These are phyloP conservation scores for Hirundichthys speculiger DNA, from an alignment of 2,113 vertebrate genomes.

Conservation along the genomic window DNA sequence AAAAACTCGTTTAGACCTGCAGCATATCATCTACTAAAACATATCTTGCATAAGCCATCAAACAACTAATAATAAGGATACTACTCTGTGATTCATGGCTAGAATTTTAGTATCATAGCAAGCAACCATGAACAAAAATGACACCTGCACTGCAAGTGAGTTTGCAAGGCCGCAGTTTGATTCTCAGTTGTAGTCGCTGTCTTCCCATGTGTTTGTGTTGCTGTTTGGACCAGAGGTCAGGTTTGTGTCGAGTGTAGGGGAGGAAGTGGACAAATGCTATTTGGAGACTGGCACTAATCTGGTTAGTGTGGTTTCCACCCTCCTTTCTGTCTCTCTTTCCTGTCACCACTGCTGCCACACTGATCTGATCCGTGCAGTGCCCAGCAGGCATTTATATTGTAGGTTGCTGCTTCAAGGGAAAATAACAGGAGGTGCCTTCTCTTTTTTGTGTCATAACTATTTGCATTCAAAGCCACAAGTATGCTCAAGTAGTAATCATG, in stretches of 20 bases:
- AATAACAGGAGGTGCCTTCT: neutral
- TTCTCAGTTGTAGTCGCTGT: slow-evolving; percentile 5
- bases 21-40: neutral
- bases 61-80: neutral
- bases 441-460: slow-evolving; percentile 4
- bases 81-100: neutral
- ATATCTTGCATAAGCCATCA: neutral
- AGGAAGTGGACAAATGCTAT: slow-evolving; percentile 68
- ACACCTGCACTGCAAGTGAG: neutral
- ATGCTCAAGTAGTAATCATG: neutral
- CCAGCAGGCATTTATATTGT: slow-evolving; percentile 1
- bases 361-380: slow-evolving; percentile 17
- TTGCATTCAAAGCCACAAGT: neutral
- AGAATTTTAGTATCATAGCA: neutral
- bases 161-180: slow-evolving; percentile 13
- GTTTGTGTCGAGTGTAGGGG: slow-evolving; percentile 31
- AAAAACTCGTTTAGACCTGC: too few relatives aligned
- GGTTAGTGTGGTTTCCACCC: slow-evolving; percentile 64
- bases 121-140: neutral
- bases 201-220: slow-evolving; percentile 41
- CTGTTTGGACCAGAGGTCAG: slow-evolving; percentile 48
- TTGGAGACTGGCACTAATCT: slow-evolving; percentile 66
- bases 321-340: slow-evolving; percentile 30
- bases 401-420: neutral
- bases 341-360: slow-evolving; percentile 23